These are phyloP conservation scores for Pelobates fuscus DNA, from an alignment of 2,113 vertebrate genomes.

Conservation along the genomic window DNA sequence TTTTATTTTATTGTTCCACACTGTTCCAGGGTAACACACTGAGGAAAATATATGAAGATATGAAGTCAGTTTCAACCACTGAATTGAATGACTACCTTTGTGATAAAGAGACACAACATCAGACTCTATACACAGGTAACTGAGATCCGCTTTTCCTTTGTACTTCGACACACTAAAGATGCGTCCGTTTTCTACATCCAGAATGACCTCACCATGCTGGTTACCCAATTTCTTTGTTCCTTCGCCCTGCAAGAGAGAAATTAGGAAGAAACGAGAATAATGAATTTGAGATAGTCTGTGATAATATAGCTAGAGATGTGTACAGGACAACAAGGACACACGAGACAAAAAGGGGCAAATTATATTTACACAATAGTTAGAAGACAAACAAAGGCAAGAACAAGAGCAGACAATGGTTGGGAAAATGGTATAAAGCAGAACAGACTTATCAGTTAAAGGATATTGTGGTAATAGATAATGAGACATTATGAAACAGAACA, in stretches of 20 bases:
- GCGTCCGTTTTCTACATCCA: conserved; percentile 83
- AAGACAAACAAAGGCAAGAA: no score
- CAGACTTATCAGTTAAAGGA: no score
- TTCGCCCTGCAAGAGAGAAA: conserved; percentile 65
- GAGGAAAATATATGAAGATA: no score
- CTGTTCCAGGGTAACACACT: no score
- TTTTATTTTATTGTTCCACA: no score
- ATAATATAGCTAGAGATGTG: no score
- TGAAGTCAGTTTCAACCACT: no score
- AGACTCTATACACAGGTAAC: conserved; percentile 84
- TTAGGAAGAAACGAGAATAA: background rate
- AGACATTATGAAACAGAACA: no score
- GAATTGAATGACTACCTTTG: conserved; percentile 76
- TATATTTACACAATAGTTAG: no score
- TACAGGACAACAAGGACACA: background rate
- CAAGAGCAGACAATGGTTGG: no score
- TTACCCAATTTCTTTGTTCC: conserved; percentile 62
- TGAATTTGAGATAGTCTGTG: background rate
- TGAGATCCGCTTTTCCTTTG: conserved; percentile 79
- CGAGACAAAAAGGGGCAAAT: background rate
- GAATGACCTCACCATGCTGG: conserved; percentile 78
- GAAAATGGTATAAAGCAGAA: no score
- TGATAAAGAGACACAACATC: conserved; percentile 80
- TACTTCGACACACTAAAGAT: conserved; percentile 87
- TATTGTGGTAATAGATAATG: no score